phyloP scores from a whole-genome alignment of 2,113 vertebrate species.

The Dicrurus megarhynchus region DNA sequence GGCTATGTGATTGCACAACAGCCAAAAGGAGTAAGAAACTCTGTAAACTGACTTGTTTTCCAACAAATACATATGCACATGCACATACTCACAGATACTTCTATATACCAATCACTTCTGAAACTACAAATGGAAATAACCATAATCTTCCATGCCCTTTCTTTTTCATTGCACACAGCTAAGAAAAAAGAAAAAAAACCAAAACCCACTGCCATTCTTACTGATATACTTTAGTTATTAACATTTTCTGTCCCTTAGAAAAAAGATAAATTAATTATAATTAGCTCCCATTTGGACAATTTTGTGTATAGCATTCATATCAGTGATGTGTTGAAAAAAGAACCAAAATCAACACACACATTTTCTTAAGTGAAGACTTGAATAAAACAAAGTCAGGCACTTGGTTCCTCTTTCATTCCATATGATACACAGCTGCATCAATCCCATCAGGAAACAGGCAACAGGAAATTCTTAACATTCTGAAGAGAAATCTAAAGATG shows the following conservation, averaged over 20 bases:
- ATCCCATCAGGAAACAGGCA: slow-evolving; percentile 38
- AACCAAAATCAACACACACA: slow-evolving; percentile 10
- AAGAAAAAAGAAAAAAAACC: not conserved
- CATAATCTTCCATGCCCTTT: not conserved
- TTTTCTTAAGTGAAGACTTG: slow-evolving; percentile 2
- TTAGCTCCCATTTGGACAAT: not conserved
- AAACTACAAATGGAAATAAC: slow-evolving; percentile 11
- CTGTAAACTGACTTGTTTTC: not conserved
- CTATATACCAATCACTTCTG: not conserved
- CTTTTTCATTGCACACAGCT: not conserved
- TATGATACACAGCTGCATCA: slow-evolving; percentile 39
- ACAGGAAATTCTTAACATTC: slow-evolving; percentile 68
- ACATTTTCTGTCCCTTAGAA: not conserved
- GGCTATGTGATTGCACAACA: not conserved
- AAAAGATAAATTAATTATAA: slow-evolving; percentile 19
- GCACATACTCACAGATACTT: not conserved
- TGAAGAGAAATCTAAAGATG: slow-evolving; percentile 65
- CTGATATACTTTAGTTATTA: not conserved
- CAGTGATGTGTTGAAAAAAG: not conserved
- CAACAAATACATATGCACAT: not conserved
- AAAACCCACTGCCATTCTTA: not conserved
- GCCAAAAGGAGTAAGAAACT: not conserved
- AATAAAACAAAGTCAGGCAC: slow-evolving; percentile 21
- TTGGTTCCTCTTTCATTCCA: slow-evolving; percentile 39
- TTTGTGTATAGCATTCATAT: not conserved